Conservation (phyloP, 2,797 vertebrate genomes). For the Uromys caudimaculatus region DNA sequence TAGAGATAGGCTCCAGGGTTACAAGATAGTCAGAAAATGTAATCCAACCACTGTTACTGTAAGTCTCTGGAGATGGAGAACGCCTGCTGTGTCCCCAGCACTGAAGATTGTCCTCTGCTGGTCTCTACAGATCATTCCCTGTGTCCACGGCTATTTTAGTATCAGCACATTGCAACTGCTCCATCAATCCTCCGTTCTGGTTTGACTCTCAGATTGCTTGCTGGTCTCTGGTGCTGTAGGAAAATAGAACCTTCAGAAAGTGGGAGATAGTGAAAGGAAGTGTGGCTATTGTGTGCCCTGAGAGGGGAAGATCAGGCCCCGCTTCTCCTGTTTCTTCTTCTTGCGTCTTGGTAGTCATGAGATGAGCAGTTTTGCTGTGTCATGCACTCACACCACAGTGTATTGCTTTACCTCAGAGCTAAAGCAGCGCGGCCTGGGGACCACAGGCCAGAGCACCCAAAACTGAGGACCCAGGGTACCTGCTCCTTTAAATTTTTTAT, state of each 20-base stretch:
- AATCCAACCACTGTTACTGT: background rate
- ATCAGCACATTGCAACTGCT: background rate
- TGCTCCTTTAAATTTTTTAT: background rate
- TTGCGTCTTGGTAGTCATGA: background rate
- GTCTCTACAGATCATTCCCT: background rate
- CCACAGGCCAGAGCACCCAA: background rate
- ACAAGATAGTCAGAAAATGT: constrained; percentile 8
- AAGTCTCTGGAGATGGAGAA: background rate
- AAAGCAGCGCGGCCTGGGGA: background rate
- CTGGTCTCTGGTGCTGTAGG: background rate
- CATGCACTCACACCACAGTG: fast-evolving
- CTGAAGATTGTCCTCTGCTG: background rate
- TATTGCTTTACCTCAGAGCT: background rate
- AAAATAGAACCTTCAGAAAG: background rate
- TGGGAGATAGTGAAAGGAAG: background rate
- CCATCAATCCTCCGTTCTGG: background rate
- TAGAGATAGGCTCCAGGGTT: background rate
- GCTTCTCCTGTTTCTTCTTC: background rate
- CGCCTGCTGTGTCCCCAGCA: background rate
- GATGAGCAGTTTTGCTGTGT: too few species aligned
- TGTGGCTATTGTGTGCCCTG: background rate
- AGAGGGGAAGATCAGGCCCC: background rate
- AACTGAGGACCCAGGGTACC: too few species aligned
- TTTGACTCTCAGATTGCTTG: background rate
- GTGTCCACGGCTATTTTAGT: background rate